Percentiles rank a stretch among this genome's conserved stretches.
Evolutionary conservation across 2,888 invertebrate species (phyloP).

Genomic region (Leptopterna dolabrata): DNA sequence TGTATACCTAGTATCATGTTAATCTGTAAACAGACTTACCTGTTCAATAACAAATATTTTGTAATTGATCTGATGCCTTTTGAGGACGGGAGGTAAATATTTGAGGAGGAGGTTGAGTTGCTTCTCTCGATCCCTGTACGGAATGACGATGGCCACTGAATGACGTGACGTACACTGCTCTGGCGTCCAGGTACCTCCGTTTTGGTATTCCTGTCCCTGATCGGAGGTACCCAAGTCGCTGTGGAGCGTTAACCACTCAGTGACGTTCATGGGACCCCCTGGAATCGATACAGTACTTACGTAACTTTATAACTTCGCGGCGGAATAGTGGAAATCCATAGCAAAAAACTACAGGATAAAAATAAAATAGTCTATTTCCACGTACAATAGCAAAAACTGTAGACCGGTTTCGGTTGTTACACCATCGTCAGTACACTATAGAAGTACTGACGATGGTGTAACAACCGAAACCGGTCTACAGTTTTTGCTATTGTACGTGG

Average conservation of each 20-base stretch:
- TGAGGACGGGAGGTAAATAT: conserved; percentile 69
- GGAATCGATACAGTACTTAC: too few relatives aligned
- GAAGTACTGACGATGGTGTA: too few relatives aligned
- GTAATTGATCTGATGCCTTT: conserved; percentile 69
- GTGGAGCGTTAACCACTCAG: conserved; percentile 53
- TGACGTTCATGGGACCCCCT: conserved; percentile 61
- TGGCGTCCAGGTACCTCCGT: conserved; percentile 69
- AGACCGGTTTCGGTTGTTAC: too few relatives aligned
- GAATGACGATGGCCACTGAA: conserved; percentile 72
- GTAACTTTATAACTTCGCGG: too few relatives aligned
- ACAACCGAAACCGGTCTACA: too few relatives aligned
- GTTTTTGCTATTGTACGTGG: too few relatives aligned
- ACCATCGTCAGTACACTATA: too few relatives aligned
- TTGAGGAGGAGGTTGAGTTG: conserved; percentile 68
- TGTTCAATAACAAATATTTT: conserved; percentile 70
- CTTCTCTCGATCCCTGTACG: conserved; percentile 69
- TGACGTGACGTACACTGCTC: conserved; percentile 68
- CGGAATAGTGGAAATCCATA: too few relatives aligned
- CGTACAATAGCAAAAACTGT: too few relatives aligned
- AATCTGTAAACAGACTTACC: conserved; percentile 62
- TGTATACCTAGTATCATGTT: not conserved
- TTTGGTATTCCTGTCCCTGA: not conserved
- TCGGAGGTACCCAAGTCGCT: conserved; percentile 4
- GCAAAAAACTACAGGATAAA: too few relatives aligned
- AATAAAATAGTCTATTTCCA: too few relatives aligned